These are phyloP conservation scores for Bungarus multicinctus DNA, from an alignment of 2,113 vertebrate genomes.

Conservation along the genomic window DNA sequence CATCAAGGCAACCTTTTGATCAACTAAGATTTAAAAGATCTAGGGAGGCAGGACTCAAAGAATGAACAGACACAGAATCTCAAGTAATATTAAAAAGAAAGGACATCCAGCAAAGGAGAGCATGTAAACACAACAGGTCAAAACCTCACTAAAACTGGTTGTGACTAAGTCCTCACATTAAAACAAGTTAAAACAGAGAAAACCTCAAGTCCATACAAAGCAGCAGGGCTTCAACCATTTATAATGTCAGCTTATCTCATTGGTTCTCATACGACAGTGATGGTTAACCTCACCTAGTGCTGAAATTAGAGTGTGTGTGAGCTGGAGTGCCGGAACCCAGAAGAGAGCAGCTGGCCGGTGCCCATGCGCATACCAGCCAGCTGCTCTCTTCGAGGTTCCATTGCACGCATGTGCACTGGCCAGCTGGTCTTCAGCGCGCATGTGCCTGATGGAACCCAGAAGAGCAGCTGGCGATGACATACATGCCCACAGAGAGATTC, in stretches of 20 bases:
- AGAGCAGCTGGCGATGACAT: no score
- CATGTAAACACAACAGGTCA: neutral
- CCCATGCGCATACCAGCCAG: no score
- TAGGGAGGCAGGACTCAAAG: neutral
- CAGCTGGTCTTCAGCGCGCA: no score
- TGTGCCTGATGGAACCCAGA: no score
- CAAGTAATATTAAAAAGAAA: neutral
- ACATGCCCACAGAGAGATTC: no score
- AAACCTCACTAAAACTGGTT: neutral
- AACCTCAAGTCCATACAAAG: neutral
- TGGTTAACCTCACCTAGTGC: no score
- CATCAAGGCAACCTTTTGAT: neutral
- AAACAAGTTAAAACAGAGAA: neutral
- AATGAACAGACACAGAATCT: no score
- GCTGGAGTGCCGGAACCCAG: no score
- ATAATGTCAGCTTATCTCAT: neutral
- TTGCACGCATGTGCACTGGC: no score
- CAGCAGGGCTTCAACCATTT: neutral
- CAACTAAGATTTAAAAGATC: neutral
- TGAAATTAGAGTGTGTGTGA: no score
- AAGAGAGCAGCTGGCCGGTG: no score
- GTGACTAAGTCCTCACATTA: neutral
- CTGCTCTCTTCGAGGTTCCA: no score
- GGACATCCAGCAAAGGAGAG: neutral
- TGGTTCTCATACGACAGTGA: neutral